Base-by-base conservation (phyloP, 2,797 vertebrate genomes). In the Triplophysa bombifrons region DNA sequence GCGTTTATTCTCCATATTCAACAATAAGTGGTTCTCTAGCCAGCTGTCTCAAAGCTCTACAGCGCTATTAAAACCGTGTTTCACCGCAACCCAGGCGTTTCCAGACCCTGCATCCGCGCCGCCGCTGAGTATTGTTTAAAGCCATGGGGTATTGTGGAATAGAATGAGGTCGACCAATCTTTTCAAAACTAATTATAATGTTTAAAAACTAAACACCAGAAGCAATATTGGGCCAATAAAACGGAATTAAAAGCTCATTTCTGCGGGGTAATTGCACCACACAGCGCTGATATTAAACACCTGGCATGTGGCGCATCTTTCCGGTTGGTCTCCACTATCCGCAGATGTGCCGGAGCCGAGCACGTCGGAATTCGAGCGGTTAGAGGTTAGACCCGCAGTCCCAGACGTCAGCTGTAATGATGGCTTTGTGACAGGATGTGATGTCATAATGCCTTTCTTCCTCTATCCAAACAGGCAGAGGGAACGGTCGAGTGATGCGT, bases 221-320 rank as follows among this genome's bases (percentile, higher is more conserved):
- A 85, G 86, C 83, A 83, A 85, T 86, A 84, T 83, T 83, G 83
- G 74, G 72, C 80, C 85, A 82, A 82, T 86, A 86, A 85, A 83
- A 83, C 65, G 72, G 74, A 84, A 85, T 86, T 87, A 85, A 88
- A 87, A 88, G 78, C 85, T 86, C 80, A 80, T 86, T 87, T 81
- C 74, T 82, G 79, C 61, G 80, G 77, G 74, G 73, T 83, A 83
- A 85, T 82, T 78, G 82, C 80, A 83, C 81, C 65, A 83, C 73
- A 55, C 74, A 76, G 82, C 51, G 76, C 73, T 65, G 85, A 82
- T 80, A 86, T 85, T 85, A 80, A 79, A 82, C 85, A 85, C 82
- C 87, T 85, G 87, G 74, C 46, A 56, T 82, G 74, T 68, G 74
- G 82, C 64, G 30, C 46, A 55, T 66, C 81, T 63, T 71, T 76